Evolutionary conservation across 2,113 vertebrate genomes (phyloP), one percentile per base, ranked within the genome.

Genomic region (Naja naja): DNA sequence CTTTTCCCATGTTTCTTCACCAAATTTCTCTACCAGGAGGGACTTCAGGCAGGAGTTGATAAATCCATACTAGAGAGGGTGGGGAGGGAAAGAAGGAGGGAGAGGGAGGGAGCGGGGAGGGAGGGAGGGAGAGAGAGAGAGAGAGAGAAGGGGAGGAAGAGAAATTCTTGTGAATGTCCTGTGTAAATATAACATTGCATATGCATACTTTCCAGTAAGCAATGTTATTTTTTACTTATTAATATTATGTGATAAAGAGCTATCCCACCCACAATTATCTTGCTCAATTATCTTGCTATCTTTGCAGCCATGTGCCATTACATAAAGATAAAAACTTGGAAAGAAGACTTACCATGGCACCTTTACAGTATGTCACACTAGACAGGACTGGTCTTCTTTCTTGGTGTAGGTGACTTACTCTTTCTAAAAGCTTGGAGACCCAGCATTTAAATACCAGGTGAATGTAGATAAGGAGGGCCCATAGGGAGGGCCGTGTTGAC

Each of bases 1-100:
- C 69, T 96, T 97, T 92, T 98, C 96, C 97, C 97, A 98, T 0
- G 91, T 97, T 0, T 98, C 97, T 95, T 98, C 97, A 54, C 97
- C 96, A 91, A 98, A 98, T 90, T 94, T 97, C 93, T 99, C 98
- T 64, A 92, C 97, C 93, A 98, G 96, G 88, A 98, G 96, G 53
- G 97, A 98, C 94, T 98, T 98, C 86, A 98, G 97, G 90, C 97
- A 98, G 90, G 96, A 98, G 94, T 98, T 99, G 96, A 98, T 98
- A 96, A 99, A 98, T 54, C 97, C 97, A 20, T 98, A 98, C 97
- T 98, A 94, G 96, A 96, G 88, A 88, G 39, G 94, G 92, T n/a
- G n/a, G 95, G 45, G 64, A 92, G 14, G 58, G 39, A 34, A 5
- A 1, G 12, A 14, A 0, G 11, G 12, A 4, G 8, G 27, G 52